Evolutionary conservation across 1,140 invertebrate species (phyloP).

Genomic region (Meteorus sp.): DNA sequence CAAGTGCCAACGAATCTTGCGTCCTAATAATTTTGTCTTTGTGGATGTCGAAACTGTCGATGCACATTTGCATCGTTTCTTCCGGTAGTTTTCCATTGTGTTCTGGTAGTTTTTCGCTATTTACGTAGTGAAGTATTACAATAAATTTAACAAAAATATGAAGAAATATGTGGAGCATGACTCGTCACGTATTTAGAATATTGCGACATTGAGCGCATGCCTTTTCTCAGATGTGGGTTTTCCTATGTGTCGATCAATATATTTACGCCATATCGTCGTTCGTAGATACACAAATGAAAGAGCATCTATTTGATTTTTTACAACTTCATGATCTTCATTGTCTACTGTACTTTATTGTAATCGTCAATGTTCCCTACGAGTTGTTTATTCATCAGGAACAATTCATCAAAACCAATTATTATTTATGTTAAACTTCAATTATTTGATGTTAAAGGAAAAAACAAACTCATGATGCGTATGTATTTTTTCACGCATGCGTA

Average conservation of each 20-base stretch:
- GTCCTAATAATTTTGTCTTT: constrained; percentile 89
- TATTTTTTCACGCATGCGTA: too few relatives aligned
- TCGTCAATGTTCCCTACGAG: too few relatives aligned
- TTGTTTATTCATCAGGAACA: too few relatives aligned
- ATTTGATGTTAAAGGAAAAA: too few relatives aligned
- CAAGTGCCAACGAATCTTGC: constrained; percentile 81
- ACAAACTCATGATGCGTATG: too few relatives aligned
- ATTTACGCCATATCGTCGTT: neutral
- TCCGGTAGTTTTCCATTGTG: constrained; percentile 38
- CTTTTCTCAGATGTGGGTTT: neutral
- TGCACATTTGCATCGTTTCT: constrained; percentile 45
- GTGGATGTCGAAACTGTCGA: constrained; percentile 81
- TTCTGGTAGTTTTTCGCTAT: constrained; percentile 34
- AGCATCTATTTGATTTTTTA: neutral
- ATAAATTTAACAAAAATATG: constrained; percentile 42
- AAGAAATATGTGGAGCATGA: constrained; percentile 42
- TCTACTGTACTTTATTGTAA: too few relatives aligned
- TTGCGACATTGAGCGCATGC: constrained; percentile 17
- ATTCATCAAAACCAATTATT: too few relatives aligned
- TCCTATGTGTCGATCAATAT: constrained; percentile 32
- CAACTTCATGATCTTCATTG: neutral
- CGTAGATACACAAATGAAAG: too few relatives aligned
- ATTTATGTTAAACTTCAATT: too few relatives aligned
- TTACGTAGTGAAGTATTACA: constrained; percentile 37
- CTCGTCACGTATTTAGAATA: constrained; percentile 21